Base-by-base conservation (phyloP, 2,797 vertebrate genomes). In the Monodelphis domestica region DNA sequence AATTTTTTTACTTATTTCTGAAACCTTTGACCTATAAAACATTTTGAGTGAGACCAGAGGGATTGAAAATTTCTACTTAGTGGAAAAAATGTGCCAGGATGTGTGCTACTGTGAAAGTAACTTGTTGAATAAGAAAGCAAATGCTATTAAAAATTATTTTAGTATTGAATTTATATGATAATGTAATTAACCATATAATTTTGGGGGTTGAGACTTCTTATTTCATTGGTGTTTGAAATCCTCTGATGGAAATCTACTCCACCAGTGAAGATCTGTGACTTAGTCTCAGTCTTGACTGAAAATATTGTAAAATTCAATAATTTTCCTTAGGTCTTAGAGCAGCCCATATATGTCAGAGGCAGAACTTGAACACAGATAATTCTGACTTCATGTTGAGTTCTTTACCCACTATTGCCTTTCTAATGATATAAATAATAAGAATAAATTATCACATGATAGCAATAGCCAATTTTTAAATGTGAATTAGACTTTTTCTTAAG, bases 401-500 rank as follows among this genome's bases (percentile, higher is more conserved):
- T 78, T n/a, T 12, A 78, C 2, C 70, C 7, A 26, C 70, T 45
- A 24, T 78, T 4, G 5, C 45, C 1, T 21, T n/a, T 78, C 53
- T 89, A 45, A 12, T 91, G 52, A 87, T 21, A 1, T 54, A 52
- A 91, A 70, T 88, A 57, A 59, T 89, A 38, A 70, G 38, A 53
- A 33, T 90, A 89, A 89, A 53, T 91, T 50, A 94, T 88, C 38
- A 94, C 38, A 84, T 59, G 12, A 88, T 24, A 70, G 12, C 87
- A 91, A 14, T 33, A 90, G 63, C n/a, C 28, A 45, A 17, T 33
- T 59, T 52, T 92, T 51, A 17, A 54, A 7, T 54, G 57, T 33
- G 91, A 91, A 93, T 93, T 88, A 78, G 38, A 88, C 53, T 45
- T 91, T 91, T 93, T 93, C 52, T 17, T 4, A 57, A 89, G 87